Evolutionary conservation across 2,797 vertebrate species (phyloP), one percentile per base, ranked within the genome.

Genomic region (Sebastes reedi): DNA sequence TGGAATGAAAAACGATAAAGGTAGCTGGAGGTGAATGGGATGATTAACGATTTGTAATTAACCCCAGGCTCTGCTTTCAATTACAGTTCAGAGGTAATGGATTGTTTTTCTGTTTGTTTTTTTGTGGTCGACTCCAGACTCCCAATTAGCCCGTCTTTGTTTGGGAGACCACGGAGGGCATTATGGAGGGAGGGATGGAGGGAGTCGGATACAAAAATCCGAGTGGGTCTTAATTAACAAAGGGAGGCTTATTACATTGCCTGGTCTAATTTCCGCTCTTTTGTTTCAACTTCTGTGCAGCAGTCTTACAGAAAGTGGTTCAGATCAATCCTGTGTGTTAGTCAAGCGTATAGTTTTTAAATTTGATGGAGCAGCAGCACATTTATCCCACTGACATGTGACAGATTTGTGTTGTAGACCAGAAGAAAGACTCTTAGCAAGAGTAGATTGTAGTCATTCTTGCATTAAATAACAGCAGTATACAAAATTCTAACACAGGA

Each of bases 31-130:
- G 67, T 69, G 73, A 73, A 60, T 22, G 67, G 64, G 68, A 77
- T 89, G 75, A 93, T 91, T 89, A 87, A 90, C 11, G 72, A 89
- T 86, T 77, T 14, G 78, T 86, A 83, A 90, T 92, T 88, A 89
- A 79, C 85, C 71, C 59, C 6, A 34, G 74, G 79, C 65, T 80
- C n/a, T 84, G 69, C 84, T 91, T 90, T 84, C 87, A 88, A 84
- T 91, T 90, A 90, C 84, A 91, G 76, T 85, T 89, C 78, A 85
- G 83, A 65, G 62, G 69, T 85, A 88, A 89, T 85, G 4, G 80
- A 76, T 88, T 80, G 76, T 62, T 84, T 87, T 83, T 78, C 39
- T 72, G 36, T 85, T 80, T 71, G 10, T 46, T 52, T 77, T 86
- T 86, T 62, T 79, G 67, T 68, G 46, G 62, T 67, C 2, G 3